Base-by-base conservation (phyloP, 2,888 invertebrate genomes). In the Cerastis rubricosa region DNA sequence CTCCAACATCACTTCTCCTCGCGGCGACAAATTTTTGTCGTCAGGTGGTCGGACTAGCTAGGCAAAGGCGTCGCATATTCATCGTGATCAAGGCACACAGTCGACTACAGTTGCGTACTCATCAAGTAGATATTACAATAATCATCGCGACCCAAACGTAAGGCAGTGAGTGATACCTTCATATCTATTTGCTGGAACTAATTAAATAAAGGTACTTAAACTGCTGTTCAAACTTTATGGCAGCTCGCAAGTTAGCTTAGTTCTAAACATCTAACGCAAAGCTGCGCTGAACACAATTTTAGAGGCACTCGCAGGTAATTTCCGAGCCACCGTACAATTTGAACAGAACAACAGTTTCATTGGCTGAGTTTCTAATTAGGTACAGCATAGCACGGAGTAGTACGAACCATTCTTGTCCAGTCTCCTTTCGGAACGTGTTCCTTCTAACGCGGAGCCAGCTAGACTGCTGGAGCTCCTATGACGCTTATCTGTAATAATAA, bases 381-480 rank as follows among this genome's bases (percentile, higher is more conserved):
- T 59, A 17, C 29, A 57, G 57, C 57, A 25, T 14, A 57, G 57
- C 25, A 57, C 7, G 12, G 29, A 59, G 51, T 51, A 19, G 25
- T 25, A 54, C 86, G 35, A n/a, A 95, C 96, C 94, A 85, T 92
- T 92, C 74, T 94, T 89, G 61, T 94, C 93, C 86, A 96, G 84
- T 91, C 94, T 96, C 74, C 95, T 92, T 89, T 95, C 96, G 22
- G 96, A 96, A 80, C 94, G 94, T 68, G 94, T 94, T 78, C 91
- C 93, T 67, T 95, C 96, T 85, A 95, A 86, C 64, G 86, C 80
- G 45, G 86, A 90, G 79, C 93, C 95, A 87, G 93, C 92, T 54
- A 96, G 87, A 84, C 96, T 96, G 88, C 96, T 96, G 81, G 96
- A 95, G 87, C 96, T 96, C 88, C 94, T 94, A 84, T 96, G 96